phyloP scores from a whole-genome alignment of 1,140 invertebrate species.

The Drosophila ironensis region DNA sequence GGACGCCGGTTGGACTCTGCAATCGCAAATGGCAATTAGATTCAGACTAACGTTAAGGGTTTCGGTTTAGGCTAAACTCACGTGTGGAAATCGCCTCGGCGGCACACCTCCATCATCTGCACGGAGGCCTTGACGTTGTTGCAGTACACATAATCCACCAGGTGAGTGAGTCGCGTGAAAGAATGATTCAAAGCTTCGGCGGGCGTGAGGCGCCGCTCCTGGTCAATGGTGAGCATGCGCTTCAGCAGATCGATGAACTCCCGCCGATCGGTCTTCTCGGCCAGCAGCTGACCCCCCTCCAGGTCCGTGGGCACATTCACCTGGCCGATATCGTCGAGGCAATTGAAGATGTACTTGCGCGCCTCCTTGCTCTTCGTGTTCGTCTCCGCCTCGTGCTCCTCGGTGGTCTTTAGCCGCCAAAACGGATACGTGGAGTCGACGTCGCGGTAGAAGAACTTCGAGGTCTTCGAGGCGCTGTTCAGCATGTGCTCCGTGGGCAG shows the following conservation, averaged over 20 bases:
- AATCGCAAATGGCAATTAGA: background rate
- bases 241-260: conserved; percentile 99
- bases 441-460: conserved; percentile 99
- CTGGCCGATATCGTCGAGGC: conserved; percentile 98
- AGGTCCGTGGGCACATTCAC: conserved; percentile 98
- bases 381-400: conserved; percentile 99
- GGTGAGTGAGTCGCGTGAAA: conserved; percentile 95
- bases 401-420: conserved; percentile 98
- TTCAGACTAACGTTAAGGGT: background rate
- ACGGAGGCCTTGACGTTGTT: conserved; percentile 97
- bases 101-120: conserved; percentile 97
- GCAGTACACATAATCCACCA: conserved; percentile 98
- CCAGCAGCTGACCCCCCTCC: conserved; percentile 96
- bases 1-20: conserved; percentile 85
- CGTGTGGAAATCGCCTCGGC: conserved; percentile 86
- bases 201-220: conserved; percentile 96
- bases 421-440: conserved; percentile 98
- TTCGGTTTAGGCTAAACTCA: conserved; percentile 68
- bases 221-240: conserved; percentile 98
- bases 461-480: conserved; percentile 99
- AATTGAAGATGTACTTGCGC: conserved; percentile 99
- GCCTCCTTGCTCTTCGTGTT: conserved; percentile 99
- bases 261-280: conserved; percentile 96
- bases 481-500: conserved; percentile 99
- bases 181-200: conserved; percentile 97